Conservation (phyloP, 2,797 vertebrate genomes). For the Cyprinodon diabolis region DNA sequence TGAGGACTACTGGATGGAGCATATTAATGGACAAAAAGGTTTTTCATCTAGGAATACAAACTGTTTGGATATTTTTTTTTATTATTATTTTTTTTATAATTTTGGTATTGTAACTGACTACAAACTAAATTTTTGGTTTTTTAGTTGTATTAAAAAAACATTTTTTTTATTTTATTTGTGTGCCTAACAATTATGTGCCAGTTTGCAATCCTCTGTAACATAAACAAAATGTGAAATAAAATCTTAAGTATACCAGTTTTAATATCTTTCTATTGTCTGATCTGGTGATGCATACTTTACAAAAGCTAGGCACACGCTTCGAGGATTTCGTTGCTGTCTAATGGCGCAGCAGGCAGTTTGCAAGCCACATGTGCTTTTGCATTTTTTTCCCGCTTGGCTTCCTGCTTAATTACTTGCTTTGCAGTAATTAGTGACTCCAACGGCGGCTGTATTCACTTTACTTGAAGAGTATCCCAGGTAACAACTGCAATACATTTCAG, state of each 20-base stretch:
- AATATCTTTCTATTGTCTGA: not conserved
- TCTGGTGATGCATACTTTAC: not conserved
- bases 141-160: not conserved
- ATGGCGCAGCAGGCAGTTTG: slow-evolving; percentile 3
- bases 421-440: slow-evolving; percentile 8
- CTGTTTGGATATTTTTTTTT: too few species aligned
- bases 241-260: not conserved
- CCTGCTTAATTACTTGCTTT: slow-evolving; percentile 15
- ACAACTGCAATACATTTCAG: slow-evolving; percentile 1
- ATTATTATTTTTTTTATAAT: too few species aligned
- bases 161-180: not conserved
- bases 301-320: not conserved
- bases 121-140: not conserved
- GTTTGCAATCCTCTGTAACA: not conserved
- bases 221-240: not conserved
- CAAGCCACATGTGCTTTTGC: slow-evolving; percentile 7
- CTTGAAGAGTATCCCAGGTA: slow-evolving; percentile 17
- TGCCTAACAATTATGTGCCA: not conserved
- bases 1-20: too few species aligned
- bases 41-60: too few species aligned
- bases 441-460: slow-evolving; percentile 1
- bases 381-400: slow-evolving; percentile 5
- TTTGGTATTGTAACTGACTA: not conserved
- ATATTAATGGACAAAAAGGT: too few species aligned
- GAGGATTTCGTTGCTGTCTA: not conserved